Evolutionary conservation across 2,113 vertebrate genomes (phyloP).

Genomic region (Trichomycterus rosablanca): DNA sequence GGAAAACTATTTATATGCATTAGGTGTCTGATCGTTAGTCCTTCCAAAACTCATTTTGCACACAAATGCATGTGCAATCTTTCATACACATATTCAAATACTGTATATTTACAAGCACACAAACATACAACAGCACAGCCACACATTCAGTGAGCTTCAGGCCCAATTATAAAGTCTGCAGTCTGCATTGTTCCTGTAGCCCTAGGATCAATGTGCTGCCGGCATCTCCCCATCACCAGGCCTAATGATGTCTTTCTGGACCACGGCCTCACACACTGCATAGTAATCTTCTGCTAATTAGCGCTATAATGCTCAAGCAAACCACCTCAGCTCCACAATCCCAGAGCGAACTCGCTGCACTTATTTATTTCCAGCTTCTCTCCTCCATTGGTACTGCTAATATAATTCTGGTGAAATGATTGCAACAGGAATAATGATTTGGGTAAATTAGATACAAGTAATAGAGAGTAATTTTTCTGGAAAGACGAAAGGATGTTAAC

Average conservation of each 20-base stretch:
- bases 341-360: slow-evolving; percentile 63
- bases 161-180: slow-evolving; percentile 77
- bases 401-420: slow-evolving; percentile 71
- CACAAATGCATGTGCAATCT: slow-evolving; percentile 3
- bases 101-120: slow-evolving; percentile 54
- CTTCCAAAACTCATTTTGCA: too few species aligned
- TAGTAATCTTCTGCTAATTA: slow-evolving; percentile 82
- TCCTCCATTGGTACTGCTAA: slow-evolving; percentile 59
- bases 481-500: too few species aligned
- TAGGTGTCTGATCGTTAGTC: too few species aligned
- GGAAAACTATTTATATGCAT: too few species aligned
- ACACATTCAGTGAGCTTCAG: slow-evolving; percentile 57
- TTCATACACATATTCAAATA: slow-evolving; percentile 47
- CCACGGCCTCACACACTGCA: slow-evolving; percentile 75
- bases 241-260: slow-evolving; percentile 81
- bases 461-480: slow-evolving; percentile 40
- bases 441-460: slow-evolving; percentile 55
- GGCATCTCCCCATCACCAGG: slow-evolving; percentile 77
- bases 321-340: slow-evolving; percentile 71
- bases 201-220: slow-evolving; percentile 75
- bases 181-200: slow-evolving; percentile 76
- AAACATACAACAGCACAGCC: slow-evolving; percentile 39
- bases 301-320: slow-evolving; percentile 77
- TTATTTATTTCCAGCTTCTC: slow-evolving; percentile 71
- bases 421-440: slow-evolving; percentile 55